phyloP scores from a whole-genome alignment of 23 tunicate species.

The Ciona savignyi region DNA sequence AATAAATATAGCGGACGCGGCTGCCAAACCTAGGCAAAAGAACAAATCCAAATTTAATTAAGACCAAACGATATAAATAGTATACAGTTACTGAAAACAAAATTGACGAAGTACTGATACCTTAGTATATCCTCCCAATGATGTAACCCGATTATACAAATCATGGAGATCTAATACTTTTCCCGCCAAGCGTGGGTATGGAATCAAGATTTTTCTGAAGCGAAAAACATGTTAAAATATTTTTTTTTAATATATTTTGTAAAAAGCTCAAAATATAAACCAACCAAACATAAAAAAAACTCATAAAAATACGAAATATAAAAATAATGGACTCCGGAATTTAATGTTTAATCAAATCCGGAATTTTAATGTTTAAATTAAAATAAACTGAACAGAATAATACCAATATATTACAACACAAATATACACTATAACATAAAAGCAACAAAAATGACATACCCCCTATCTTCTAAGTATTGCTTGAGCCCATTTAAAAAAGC shows the following conservation, averaged over 20 bases:
- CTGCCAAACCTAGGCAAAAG: too few relatives aligned
- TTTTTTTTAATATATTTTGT: neutral
- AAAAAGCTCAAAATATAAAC: neutral
- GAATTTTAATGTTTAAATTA: neutral
- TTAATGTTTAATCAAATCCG: neutral
- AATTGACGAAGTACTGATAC: too few relatives aligned
- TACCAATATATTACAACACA: too few relatives aligned
- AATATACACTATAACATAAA: too few relatives aligned
- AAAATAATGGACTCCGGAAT: neutral
- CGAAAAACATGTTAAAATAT: too few relatives aligned
- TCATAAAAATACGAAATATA: neutral
- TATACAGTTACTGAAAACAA: too few relatives aligned
- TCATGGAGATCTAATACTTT: constrained; percentile 67
- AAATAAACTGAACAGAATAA: neutral
- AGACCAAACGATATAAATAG: too few relatives aligned
- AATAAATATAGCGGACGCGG: too few relatives aligned
- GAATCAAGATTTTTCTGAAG: constrained; percentile 58
- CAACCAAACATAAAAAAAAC: neutral
- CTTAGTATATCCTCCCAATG: constrained; percentile 81
- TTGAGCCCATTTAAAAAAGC: constrained; percentile 80
- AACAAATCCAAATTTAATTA: too few relatives aligned
- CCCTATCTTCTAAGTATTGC: constrained; percentile 71
- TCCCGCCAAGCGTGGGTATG: constrained; percentile 74
- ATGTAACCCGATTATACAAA: constrained; percentile 71
- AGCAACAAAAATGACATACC: too few relatives aligned